Conservation (phyloP, 1,140 invertebrate genomes). For the Penaeus japonicus region DNA sequence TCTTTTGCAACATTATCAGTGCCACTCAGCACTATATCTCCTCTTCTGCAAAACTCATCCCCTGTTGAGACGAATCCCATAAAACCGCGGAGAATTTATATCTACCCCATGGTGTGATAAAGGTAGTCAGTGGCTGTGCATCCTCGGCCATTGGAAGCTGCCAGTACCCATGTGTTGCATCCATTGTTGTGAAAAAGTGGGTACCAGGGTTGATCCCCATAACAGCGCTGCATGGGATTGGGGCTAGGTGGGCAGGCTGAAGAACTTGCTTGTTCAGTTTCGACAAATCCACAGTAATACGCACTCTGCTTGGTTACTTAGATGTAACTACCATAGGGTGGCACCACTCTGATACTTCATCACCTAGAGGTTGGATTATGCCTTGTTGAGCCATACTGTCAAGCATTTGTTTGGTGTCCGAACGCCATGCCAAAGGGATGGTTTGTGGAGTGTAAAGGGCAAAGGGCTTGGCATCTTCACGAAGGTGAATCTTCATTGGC, state of each 20-base stretch:
- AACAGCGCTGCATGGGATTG: background rate
- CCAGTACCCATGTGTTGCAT: constrained; percentile 60
- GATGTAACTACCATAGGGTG: background rate
- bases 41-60: constrained; percentile 59
- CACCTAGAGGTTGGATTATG: no score
- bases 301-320: background rate
- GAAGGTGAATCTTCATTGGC: no score
- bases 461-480: no score
- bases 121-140: constrained; percentile 59
- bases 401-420: no score
- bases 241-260: background rate
- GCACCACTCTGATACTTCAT: background rate
- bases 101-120: constrained; percentile 61
- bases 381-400: no score
- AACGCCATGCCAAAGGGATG: no score
- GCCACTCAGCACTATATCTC: constrained; percentile 53
- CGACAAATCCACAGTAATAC: background rate
- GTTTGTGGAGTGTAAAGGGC: no score
- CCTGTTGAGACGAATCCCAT: constrained; percentile 51
- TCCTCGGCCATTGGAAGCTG: constrained; percentile 60
- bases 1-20: constrained; percentile 23
- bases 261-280: background rate
- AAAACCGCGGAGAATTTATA: constrained; percentile 53
- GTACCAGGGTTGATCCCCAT: background rate
- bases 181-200: background rate